Conservation (phyloP, 30 jellyfish, hydroid and myxozoan genomes). For the Pelagia noctiluca region DNA sequence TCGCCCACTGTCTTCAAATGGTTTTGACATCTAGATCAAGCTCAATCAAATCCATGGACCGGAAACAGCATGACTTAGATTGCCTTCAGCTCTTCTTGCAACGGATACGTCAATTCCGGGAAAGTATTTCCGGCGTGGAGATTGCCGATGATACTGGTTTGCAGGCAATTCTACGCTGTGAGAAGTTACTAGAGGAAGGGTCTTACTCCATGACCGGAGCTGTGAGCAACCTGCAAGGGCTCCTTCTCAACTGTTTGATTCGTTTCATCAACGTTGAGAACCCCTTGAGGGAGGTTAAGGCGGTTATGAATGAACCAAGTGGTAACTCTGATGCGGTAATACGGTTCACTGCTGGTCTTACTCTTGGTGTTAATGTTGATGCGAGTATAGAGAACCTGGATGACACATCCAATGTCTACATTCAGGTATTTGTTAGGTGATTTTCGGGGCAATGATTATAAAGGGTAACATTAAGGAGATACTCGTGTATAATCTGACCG, state of each 20-base stretch:
- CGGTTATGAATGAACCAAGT: slow-evolving; percentile 72
- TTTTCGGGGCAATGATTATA: too few species aligned
- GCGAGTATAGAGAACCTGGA: slow-evolving; percentile 72
- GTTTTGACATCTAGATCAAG: slow-evolving; percentile 71
- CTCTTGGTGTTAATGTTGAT: slow-evolving; percentile 73
- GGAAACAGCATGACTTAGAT: slow-evolving; percentile 69
- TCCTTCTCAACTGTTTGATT: slow-evolving; percentile 69
- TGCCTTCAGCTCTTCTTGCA: slow-evolving; percentile 78
- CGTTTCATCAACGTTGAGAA: slow-evolving; percentile 63
- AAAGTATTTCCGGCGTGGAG: slow-evolving; percentile 53
- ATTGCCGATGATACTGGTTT: slow-evolving; percentile 42
- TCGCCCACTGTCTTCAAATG: slow-evolving; percentile 82
- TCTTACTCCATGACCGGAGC: slow-evolving; percentile 76
- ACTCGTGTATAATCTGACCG: too few species aligned
- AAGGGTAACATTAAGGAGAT: too few species aligned
- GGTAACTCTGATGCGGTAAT: slow-evolving; percentile 76
- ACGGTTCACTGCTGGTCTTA: slow-evolving; percentile 86
- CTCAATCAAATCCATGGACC: slow-evolving; percentile 71
- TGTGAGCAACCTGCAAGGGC: slow-evolving; percentile 70
- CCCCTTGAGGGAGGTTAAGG: slow-evolving; percentile 75
- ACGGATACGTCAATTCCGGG: slow-evolving; percentile 80
- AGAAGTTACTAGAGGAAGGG: slow-evolving; percentile 82
- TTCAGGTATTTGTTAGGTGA: slow-evolving; percentile 58
- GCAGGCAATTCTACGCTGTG: slow-evolving; percentile 69
- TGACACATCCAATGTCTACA: slow-evolving; percentile 69